Percentiles rank a stretch among this genome's conserved stretches.
phyloP scores from a whole-genome alignment of 2,113 vertebrate species.

The Alligator mississippiensis region DNA sequence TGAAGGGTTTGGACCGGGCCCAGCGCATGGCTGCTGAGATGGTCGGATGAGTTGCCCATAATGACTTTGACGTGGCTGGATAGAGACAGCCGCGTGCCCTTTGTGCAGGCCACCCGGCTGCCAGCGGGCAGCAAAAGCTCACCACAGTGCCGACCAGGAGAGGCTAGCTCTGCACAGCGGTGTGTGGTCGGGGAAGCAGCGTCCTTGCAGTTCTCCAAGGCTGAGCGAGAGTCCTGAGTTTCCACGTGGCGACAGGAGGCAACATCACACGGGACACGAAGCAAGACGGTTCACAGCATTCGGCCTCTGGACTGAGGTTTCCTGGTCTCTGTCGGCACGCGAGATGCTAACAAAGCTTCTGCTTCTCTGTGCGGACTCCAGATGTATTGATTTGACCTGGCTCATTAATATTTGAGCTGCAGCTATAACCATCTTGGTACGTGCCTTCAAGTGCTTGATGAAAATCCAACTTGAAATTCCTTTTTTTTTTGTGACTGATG shows the following conservation, averaged over 20 bases:
- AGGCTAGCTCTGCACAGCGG: not conserved
- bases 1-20: no score
- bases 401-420: slow-evolving; percentile 54
- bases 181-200: not conserved
- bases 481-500: slow-evolving; percentile 54
- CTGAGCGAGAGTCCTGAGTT: not conserved
- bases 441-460: not conserved
- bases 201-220: not conserved
- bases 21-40: no score
- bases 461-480: not conserved
- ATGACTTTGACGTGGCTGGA: not conserved
- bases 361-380: not conserved
- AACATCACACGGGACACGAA: not conserved
- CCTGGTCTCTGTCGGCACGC: not conserved
- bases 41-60: no score
- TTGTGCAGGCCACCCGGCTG: not conserved
- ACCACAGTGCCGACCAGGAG: not conserved
- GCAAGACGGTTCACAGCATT: not conserved
- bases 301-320: not conserved
- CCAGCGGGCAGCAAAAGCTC: not conserved
- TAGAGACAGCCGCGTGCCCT: not conserved
- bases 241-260: not conserved
- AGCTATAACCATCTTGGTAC: not conserved
- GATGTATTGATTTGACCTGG: slow-evolving; percentile 25
- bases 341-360: not conserved